Base-by-base conservation (phyloP, 2,888 invertebrate species). In the Dinocampus coccinellae region DNA sequence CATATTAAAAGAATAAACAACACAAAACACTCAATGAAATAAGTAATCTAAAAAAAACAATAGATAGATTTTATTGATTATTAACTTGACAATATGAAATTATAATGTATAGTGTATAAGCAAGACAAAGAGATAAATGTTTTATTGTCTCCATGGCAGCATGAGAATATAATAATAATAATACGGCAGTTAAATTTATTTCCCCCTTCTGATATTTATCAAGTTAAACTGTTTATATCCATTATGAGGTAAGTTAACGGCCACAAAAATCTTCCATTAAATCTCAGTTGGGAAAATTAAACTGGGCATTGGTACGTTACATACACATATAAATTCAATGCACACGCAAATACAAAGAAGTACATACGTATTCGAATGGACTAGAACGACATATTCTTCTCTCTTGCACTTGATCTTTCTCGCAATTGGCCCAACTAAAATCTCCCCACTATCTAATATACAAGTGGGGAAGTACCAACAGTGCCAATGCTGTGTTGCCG, bases 1-100 rank as follows among this genome's bases (percentile, higher is more conserved):
- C 88, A 2, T 90, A 87, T 78, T 90, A 86, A 85, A 24, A 29
- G 16, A 47, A 26, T 24, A 11, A n/a, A 24, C 42, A 42, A 42
- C 2, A 6, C 42, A 42, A n/a, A 10, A 42, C n/a, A n/a, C n/a
- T n/a, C n/a, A n/a, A n/a, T n/a, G n/a, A n/a, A n/a, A n/a, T n/a
- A n/a, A n/a, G n/a, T n/a, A n/a, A n/a, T n/a, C n/a, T n/a, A n/a
- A n/a, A n/a, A n/a, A n/a, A n/a, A n/a, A n/a, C n/a, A n/a, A n/a
- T 42, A 42, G 10, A 42, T n/a, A 3, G 6, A 42, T 13, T 10
- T 6, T n/a, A 42, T 42, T 42, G 3, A 10, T 55, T 10, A 26
- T 55, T 55, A 26, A 24, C 55, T 55, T 9, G 0, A 11, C 22
- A 55, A 55, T n/a, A n/a, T n/a, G n/a, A n/a, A n/a, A n/a, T 39